phyloP scores from a whole-genome alignment of 2,113 vertebrate genomes.

The Pristiophorus japonicus region DNA sequence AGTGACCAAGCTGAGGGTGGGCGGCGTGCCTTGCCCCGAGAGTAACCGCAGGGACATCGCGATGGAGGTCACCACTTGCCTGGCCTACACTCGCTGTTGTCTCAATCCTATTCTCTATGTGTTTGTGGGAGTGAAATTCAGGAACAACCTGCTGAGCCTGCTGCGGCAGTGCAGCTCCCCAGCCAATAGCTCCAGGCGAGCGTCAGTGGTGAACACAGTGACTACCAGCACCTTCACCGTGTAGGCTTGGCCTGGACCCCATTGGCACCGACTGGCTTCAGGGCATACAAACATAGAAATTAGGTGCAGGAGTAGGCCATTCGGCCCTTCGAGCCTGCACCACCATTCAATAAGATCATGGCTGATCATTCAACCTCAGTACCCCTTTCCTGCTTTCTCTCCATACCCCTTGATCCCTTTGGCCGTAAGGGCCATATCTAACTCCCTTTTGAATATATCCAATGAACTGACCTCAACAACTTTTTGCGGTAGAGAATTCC shows the following conservation, averaged over 20 bases:
- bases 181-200: background rate
- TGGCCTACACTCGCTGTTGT: constrained; percentile 80
- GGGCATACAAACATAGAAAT: no score
- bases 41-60: constrained; percentile 59
- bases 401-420: no score
- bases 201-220: background rate
- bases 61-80: constrained; percentile 67
- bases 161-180: constrained; percentile 40
- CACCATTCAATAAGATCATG: no score
- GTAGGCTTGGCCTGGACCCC: background rate
- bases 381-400: no score
- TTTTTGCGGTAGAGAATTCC: no score
- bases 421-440: no score
- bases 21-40: constrained; percentile 52
- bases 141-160: constrained; percentile 61
- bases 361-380: no score
- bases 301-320: no score
- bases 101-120: constrained; percentile 87
- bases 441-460: no score
- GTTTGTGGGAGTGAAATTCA: constrained; percentile 79
- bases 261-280: no score
- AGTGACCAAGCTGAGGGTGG: constrained; percentile 47
- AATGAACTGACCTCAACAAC: no score
- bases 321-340: no score
- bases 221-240: background rate